Evolutionary conservation across 2,797 vertebrate genomes (phyloP).

Genomic region (Amblyopsis hoosieri): DNA sequence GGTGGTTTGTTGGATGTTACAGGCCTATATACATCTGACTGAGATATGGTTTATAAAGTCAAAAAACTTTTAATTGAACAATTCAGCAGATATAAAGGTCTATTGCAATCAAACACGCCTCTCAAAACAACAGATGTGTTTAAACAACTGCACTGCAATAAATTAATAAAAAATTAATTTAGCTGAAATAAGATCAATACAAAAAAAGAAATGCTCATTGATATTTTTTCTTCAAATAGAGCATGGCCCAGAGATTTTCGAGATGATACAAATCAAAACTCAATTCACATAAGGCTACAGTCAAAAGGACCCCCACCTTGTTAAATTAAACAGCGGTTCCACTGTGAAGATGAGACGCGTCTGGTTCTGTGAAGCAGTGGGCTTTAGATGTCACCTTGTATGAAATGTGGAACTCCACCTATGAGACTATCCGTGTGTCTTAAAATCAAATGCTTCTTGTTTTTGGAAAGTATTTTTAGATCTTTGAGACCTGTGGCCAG

Average conservation of each 20-base stretch:
- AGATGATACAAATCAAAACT: not conserved
- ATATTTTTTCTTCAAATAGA: not conserved
- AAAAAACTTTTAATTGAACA: slow-evolving; percentile 79
- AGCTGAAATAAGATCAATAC: slow-evolving; percentile 8
- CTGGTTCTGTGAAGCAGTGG: too few relatives aligned
- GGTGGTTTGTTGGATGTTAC: too few relatives aligned
- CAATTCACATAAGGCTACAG: too few relatives aligned
- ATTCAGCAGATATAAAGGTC: slow-evolving; percentile 82
- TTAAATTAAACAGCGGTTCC: too few relatives aligned
- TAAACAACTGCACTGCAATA: slow-evolving; percentile 69
- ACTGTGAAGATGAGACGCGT: too few relatives aligned
- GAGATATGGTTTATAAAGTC: slow-evolving; percentile 35
- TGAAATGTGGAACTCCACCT: not conserved
- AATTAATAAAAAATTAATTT: slow-evolving; percentile 61
- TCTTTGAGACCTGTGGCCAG: not conserved
- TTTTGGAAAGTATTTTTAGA: not conserved
- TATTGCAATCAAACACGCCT: slow-evolving; percentile 76
- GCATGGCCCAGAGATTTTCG: not conserved
- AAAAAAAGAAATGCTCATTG: slow-evolving; percentile 1
- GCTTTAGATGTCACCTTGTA: too few relatives aligned
- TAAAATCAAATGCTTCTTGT: not conserved
- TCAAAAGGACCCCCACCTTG: too few relatives aligned
- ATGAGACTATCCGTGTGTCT: not conserved
- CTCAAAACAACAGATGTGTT: slow-evolving; percentile 67
- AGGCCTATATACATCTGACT: not conserved